phyloP scores from a whole-genome alignment of 2,888 invertebrate genomes.

The Andrena haemorrhoa region DNA sequence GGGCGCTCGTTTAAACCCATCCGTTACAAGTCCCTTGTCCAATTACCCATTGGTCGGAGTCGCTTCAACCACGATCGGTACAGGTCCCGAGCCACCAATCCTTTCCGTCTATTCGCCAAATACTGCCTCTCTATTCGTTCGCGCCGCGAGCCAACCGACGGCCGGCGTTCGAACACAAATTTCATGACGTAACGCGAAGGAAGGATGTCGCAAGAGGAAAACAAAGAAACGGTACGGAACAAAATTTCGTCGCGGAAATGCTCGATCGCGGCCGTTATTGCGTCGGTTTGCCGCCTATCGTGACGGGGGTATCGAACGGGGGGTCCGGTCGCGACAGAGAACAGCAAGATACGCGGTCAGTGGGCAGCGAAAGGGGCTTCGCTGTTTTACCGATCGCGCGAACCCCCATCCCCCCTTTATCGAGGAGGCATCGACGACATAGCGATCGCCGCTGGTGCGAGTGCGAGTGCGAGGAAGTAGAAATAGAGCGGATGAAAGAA shows the following conservation, averaged over 20 bases:
- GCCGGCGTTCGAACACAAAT: slow-evolving; percentile 36
- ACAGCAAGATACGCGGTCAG: neutral
- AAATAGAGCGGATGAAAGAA: slow-evolving; percentile 61
- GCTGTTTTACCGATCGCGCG: slow-evolving; percentile 60
- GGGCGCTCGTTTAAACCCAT: slow-evolving; percentile 20
- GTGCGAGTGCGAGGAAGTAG: slow-evolving; percentile 50
- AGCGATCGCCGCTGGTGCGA: slow-evolving; percentile 42
- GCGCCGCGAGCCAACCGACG: slow-evolving; percentile 27
- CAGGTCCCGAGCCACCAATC: slow-evolving; percentile 17
- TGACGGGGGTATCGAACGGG: too few relatives aligned
- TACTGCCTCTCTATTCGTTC: slow-evolving; percentile 9
- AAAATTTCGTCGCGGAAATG: slow-evolving; percentile 34
- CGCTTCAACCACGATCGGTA: neutral
- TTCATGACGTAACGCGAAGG: slow-evolving; percentile 31
- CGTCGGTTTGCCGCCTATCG: neutral
- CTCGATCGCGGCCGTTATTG: neutral
- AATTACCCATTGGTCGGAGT: slow-evolving; percentile 24
- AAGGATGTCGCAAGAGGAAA: slow-evolving; percentile 10
- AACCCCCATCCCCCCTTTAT: slow-evolving; percentile 37
- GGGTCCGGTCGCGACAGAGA: neutral
- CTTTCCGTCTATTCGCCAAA: neutral
- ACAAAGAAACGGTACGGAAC: neutral
- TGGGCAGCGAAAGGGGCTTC: neutral
- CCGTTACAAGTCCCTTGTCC: neutral
- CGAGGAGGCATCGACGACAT: slow-evolving; percentile 49